Base-by-base conservation (phyloP, 2,888 invertebrate genomes). In the Cantharis flavilabris region DNA sequence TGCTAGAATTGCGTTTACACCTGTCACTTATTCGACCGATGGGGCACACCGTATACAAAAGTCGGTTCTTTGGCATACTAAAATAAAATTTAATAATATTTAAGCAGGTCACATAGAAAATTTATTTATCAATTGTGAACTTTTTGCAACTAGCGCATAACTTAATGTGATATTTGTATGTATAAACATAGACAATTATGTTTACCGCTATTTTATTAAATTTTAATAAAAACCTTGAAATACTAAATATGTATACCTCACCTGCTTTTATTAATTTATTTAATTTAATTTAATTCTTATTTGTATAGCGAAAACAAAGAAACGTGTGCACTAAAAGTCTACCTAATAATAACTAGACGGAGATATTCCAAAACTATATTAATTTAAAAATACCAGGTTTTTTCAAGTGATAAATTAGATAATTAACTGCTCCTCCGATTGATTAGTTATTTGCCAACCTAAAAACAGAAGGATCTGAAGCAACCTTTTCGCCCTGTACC, bases 21-120 rank as follows among this genome's bases (percentile, higher is more conserved):
- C 85, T 85, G 85, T 85, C 85, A 85, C 79, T 83, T 83, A 80
- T 81, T 83, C 81, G 80, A 79, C 83, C 83, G 84, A 84, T 83
- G 83, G 83, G 82, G 81, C 81, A 83, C 82, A 82, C 83, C 83
- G 83, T 75, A 82, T 62, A 82, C 82, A 81, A 81, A 81, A 79
- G 82, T 78, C 78, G 65, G 72, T 70, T 77, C 69, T 73, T 73
- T 62, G 69, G 62, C 63, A 69, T 71, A 75, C 64, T 69, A 33
- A 77, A 77, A 75, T 71, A 49, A 65, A 64, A 75, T 72, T 74
- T 72, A n/a, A 71, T 69, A 16, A 72, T 5, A 23, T 77, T 74
- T 77, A 74, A 71, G 77, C 77, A 75, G 77, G 72, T 70, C 71
- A 71, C 69, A 70, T 77, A 77, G 62, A 71, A 49, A 62, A 76